Evolutionary conservation across 2,797 vertebrate genomes (phyloP), one percentile per base, ranked within the genome.

Genomic region (Sphaeramia orbicularis): DNA sequence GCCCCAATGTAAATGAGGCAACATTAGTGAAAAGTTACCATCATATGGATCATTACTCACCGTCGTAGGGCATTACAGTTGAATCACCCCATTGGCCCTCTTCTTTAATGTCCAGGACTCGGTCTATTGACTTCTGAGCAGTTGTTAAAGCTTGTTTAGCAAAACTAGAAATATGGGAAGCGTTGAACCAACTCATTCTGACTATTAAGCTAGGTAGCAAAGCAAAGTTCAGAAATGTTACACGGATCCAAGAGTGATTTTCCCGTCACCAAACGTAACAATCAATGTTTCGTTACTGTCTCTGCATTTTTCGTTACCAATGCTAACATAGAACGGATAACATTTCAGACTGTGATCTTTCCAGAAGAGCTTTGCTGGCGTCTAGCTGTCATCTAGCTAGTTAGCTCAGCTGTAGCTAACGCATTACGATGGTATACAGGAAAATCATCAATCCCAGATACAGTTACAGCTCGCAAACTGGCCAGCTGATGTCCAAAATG

Each of bases 121-220:
- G 89, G 87, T 99, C 97, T 78, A 99, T 99, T 43, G 98, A 99
- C 79, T 99, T 99, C 93, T 99, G 98, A 42, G 98, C 98, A 83
- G 95, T 93, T 38, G 96, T 97, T 83, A 99, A 92, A 67, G 98
- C 98, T 94, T 99, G 98, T 88, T 99, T 99, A 57, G 97, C 98
- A 75, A 99, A 99, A 84, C 91, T 99, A 60, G 98, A 99, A 56
- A 99, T 90, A 62, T 99, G 97, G 30, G 97, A 96, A 16, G 98
- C 91, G 89, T 99, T 99, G 85, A 99, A 99, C 98, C 98, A 99
- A 85, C 97, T 99, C 98, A 99, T 99, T 6, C 63, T 63, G 56
- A 24, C 42, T 13, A 14, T 27, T 10, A 14, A 10, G 60, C 63
- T 60, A 82, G 58, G 43, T 64, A 65, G 69, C 56, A 51, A 4